phyloP scores from a whole-genome alignment of 2,797 vertebrate species.

The Trachops cirrhosus region DNA sequence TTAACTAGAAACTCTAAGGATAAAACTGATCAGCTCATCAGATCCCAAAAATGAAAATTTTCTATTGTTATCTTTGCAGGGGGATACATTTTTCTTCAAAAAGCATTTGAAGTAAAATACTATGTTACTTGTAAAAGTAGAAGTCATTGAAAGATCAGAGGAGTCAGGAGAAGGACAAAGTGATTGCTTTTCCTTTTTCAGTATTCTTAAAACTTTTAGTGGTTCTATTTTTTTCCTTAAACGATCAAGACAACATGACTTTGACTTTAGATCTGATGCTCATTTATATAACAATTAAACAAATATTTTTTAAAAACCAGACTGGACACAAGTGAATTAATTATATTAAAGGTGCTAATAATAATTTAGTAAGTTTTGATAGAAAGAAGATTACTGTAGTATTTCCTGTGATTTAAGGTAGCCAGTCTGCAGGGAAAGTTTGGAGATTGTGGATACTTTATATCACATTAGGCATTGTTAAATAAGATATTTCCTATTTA shows the following conservation, averaged over 20 bases:
- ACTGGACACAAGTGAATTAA: neutral
- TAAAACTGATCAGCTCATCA: neutral
- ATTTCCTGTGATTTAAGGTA: conserved; percentile 34
- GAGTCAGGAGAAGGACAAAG: neutral
- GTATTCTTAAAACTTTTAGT: neutral
- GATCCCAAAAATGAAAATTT: neutral
- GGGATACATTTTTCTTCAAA: neutral
- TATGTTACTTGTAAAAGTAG: neutral
- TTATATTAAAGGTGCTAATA: neutral
- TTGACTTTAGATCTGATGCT: neutral
- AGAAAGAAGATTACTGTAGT: neutral
- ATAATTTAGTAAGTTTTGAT: conserved; percentile 3
- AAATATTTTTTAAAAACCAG: neutral
- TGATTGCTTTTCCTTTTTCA: neutral
- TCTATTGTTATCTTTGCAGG: neutral
- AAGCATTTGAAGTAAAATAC: neutral
- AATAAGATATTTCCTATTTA: neutral
- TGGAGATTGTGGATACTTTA: neutral
- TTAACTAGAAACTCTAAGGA: neutral
- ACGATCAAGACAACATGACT: neutral
- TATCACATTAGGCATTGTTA: neutral
- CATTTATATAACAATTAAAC: neutral
- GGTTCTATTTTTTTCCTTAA: neutral
- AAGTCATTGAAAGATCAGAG: neutral
- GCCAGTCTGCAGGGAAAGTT: neutral